Evolutionary conservation across 2,888 invertebrate genomes (phyloP).

Genomic region (Tetragnatha montana): DNA sequence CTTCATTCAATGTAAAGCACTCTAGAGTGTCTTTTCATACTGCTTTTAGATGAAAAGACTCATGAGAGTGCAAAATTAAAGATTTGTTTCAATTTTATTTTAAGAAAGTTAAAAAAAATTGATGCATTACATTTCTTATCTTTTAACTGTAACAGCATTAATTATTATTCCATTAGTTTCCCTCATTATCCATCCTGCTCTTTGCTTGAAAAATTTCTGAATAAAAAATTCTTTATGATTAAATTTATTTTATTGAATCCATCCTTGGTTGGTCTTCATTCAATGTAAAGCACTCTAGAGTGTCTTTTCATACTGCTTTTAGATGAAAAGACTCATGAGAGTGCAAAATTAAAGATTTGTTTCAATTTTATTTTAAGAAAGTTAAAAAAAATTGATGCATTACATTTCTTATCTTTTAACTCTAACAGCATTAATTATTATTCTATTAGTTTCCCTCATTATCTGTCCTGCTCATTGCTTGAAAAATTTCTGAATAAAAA

Average conservation of each 20-base stretch:
- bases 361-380: neutral
- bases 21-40: constrained; percentile 20
- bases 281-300: constrained; percentile 5
- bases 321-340: neutral
- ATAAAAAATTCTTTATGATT: neutral
- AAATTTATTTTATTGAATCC: neutral
- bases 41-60: neutral
- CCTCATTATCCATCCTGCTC: neutral
- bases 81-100: neutral
- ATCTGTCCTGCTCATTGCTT: neutral
- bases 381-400: neutral
- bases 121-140: neutral
- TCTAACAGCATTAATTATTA: neutral
- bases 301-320: constrained; percentile 14
- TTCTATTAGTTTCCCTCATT: neutral
- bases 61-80: constrained; percentile 12
- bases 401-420: neutral
- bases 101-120: neutral
- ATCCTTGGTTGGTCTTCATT: neutral
- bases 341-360: constrained; percentile 21
- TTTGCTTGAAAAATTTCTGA: neutral
- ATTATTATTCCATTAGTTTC: neutral
- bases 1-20: neutral
- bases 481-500: neutral
- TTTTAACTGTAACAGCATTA: neutral